Evolutionary conservation across 2,888 invertebrate species (phyloP), one percentile per base, ranked within the genome.

Genomic region (Drosophila setosimentum): DNA sequence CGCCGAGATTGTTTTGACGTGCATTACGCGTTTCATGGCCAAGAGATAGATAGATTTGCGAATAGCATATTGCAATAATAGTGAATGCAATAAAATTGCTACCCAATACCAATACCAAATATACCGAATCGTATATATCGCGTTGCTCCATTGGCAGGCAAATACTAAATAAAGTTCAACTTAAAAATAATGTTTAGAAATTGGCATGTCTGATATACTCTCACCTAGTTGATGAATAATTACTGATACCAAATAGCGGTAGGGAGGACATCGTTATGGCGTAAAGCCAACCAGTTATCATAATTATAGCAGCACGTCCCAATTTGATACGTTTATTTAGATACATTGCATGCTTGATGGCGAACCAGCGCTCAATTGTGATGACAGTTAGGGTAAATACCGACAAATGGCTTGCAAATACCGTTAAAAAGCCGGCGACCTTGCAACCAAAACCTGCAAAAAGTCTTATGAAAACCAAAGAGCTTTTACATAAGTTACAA

Each of bases 141-240:
- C 95, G 94, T 29, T 96, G 96, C 91, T 97, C 97, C 94, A 98
- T 97, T 0, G 98, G 98, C 80, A 98, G 94, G 91, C 98, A 98
- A 68, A 98, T 98, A 85, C 96, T 78, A 48, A 37, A 51, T n/a
- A 13, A 57, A 49, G 1, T 33, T 16, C 3, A 40, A 32, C 7
- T 16, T 16, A 13, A 24, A 18, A 27, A 2, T 1, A 13, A 35
- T n/a, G n/a, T n/a, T 42, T 24, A 5, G 2, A 42, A 45, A 13
- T 54, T 24, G 16, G 1, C 3, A 24, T 24, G 13, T 32, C 11
- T 16, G 27, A n/a, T 21, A 7, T 0, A 11, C 6, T 0, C 82
- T 82, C 73, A 95, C 95, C 95, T 95, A 40, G 98, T 98, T 53
- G 96, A 97, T 16, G 97, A 96, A 91, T 98, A 98, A 90, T 97